These are phyloP conservation scores for Acrobasis consociella DNA, from an alignment of 2,888 invertebrate genomes.

Conservation along the genomic window DNA sequence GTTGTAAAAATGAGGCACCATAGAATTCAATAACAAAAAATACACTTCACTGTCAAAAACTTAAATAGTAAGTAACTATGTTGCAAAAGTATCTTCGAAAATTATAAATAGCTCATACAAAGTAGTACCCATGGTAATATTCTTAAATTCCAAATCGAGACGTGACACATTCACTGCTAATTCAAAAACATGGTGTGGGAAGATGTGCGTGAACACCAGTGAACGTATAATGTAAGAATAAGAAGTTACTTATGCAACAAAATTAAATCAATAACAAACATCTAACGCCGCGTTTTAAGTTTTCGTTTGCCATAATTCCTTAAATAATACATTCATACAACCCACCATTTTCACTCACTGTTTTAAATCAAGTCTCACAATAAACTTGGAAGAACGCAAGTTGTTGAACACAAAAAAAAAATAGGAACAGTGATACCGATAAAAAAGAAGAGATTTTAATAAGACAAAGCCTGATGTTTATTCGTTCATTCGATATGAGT, in stretches of 20 bases:
- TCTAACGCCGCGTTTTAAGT: constrained; percentile 9
- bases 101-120: too few species aligned
- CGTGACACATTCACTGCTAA: not conserved
- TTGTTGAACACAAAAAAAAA: constrained; percentile 10
- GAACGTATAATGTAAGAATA: not conserved
- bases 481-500: too few species aligned
- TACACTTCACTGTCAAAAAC: not conserved
- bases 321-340: constrained; percentile 19
- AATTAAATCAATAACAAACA: not conserved
- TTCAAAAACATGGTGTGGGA: too few species aligned
- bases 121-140: too few species aligned
- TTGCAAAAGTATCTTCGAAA: constrained; percentile 5
- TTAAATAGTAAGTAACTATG: not conserved
- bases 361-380: constrained; percentile 10
- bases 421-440: constrained; percentile 21
- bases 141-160: not conserved
- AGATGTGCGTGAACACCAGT: too few species aligned
- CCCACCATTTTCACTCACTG: constrained; percentile 10
- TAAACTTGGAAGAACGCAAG: constrained; percentile 16
- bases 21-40: constrained; percentile 12
- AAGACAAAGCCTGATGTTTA: not conserved
- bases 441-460: not conserved
- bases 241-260: constrained; percentile 6
- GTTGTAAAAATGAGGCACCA: constrained; percentile 12
- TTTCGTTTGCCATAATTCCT: constrained; percentile 9